Percentiles rank a stretch among this genome's conserved stretches.
Evolutionary conservation across 2,888 invertebrate genomes (phyloP).

Genomic region (Exephanes ischioxanthus): DNA sequence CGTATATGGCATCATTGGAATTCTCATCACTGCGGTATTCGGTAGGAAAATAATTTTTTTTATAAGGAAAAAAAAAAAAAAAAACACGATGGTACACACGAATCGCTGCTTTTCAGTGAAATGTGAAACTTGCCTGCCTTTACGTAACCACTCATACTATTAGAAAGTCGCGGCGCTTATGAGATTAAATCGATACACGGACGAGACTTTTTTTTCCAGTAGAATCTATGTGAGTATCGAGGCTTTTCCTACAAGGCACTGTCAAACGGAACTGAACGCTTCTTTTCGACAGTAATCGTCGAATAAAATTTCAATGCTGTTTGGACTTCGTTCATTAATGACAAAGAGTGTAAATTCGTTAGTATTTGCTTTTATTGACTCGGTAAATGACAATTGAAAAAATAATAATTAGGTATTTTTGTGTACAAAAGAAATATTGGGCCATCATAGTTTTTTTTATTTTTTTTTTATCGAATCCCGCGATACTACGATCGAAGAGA

Average conservation of each 20-base stretch:
- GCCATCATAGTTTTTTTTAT: neutral
- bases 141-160: conserved; percentile 66
- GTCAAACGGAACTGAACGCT: conserved; percentile 28
- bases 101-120: conserved; percentile 60
- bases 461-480: neutral
- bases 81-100: conserved; percentile 6
- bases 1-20: neutral
- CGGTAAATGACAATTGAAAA: conserved; percentile 21
- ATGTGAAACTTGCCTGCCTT: conserved; percentile 68
- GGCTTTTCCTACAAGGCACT: conserved; percentile 14
- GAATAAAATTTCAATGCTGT: neutral
- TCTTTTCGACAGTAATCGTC: conserved; percentile 43
- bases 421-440: conserved; percentile 9
- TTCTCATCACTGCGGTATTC: neutral
- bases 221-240: neutral
- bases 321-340: neutral
- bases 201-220: conserved; percentile 34
- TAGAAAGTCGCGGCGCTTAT: conserved; percentile 61
- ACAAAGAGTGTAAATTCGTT: neutral
- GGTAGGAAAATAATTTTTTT: neutral
- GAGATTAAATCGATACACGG: conserved; percentile 39
- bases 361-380: conserved; percentile 11
- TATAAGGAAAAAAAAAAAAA: neutral
- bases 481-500: neutral
- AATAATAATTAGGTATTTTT: conserved; percentile 38